Conservation (phyloP, 2,888 invertebrate species). For the Rotaria magnacalcarata region DNA sequence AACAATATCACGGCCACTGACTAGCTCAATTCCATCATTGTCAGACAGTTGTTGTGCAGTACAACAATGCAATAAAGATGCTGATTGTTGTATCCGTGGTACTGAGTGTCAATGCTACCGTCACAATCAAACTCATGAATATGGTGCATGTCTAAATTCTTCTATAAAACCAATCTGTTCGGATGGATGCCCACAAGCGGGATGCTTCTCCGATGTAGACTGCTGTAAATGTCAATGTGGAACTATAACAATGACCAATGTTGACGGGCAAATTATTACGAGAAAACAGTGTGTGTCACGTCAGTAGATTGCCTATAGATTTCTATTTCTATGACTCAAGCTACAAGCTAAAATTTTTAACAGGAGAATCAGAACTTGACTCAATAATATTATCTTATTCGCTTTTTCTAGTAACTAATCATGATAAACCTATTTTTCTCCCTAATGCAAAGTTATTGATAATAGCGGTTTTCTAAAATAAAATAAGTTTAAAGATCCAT, state of each 20-base stretch:
- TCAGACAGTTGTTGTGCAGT: neutral
- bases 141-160: neutral
- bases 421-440: too few species aligned
- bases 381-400: too few species aligned
- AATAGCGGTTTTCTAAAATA: too few species aligned
- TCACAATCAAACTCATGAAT: neutral
- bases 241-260: neutral
- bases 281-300: neutral
- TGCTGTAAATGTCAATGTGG: conserved; percentile 27
- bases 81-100: neutral
- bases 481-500: too few species aligned
- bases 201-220: neutral
- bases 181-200: neutral
- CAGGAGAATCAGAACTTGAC: too few species aligned
- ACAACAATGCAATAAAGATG: neutral
- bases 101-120: neutral
- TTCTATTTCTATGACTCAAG: too few species aligned
- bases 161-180: neutral
- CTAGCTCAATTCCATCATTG: neutral
- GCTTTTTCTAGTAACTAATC: too few species aligned
- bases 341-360: too few species aligned
- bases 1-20: neutral
- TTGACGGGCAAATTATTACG: neutral
- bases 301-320: neutral
- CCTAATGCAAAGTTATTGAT: too few species aligned